These are phyloP conservation scores for Phalacrocorax pelagicus DNA, from an alignment of 2,113 vertebrate species.

Conservation along the genomic window DNA sequence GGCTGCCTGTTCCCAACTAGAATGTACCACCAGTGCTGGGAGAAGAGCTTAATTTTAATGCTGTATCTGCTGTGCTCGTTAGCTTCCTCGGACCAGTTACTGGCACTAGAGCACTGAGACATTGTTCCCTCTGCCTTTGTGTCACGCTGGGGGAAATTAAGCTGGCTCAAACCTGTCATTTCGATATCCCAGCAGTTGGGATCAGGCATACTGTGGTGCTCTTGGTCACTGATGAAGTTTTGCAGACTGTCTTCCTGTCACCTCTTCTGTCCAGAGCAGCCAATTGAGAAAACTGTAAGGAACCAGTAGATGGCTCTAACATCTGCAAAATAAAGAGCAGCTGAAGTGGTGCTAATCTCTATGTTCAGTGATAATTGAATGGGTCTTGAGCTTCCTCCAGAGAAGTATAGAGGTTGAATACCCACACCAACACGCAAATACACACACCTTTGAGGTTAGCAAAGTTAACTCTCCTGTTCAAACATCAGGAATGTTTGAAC, in stretches of 20 bases:
- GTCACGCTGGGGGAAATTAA: neutral
- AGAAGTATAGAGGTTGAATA: too few species aligned
- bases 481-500: too few species aligned
- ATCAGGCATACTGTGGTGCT: neutral
- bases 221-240: neutral
- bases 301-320: constrained; percentile 43
- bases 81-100: neutral
- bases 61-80: fast-evolving
- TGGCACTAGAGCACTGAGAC: neutral
- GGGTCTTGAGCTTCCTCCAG: neutral
- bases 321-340: neutral
- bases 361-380: neutral
- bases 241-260: neutral
- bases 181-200: neutral
- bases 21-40: fast-evolving
- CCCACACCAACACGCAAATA: too few species aligned
- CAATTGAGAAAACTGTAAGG: neutral
- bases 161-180: neutral
- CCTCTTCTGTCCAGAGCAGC: neutral
- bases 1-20: neutral
- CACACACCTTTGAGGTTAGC: fast-evolving
- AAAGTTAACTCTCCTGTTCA: neutral
- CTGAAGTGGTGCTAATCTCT: neutral
- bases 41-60: neutral
- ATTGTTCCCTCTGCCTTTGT: fast-evolving